These are phyloP conservation scores for Philonicus albiceps DNA, from an alignment of 2,888 invertebrate species.

Conservation along the genomic window DNA sequence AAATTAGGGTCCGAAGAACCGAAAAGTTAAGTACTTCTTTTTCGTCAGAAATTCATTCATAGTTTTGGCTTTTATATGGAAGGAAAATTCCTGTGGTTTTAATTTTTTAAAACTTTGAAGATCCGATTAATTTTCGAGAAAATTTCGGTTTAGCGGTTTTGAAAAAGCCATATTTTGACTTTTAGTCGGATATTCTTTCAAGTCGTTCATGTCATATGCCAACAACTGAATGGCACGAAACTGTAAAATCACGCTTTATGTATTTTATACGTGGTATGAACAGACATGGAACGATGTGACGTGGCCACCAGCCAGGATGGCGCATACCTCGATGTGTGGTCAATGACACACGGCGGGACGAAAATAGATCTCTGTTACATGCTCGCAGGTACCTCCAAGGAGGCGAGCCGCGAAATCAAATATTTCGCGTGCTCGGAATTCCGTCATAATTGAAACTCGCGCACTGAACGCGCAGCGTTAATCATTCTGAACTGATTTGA, in stretches of 20 bases:
- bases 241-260: not conserved
- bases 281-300: not conserved
- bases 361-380: not conserved
- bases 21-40: no score
- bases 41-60: no score
- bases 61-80: no score
- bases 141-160: no score
- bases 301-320: not conserved
- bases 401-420: not conserved
- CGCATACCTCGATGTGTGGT: constrained; percentile 6
- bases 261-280: not conserved
- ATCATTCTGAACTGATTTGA: constrained; percentile 25
- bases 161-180: no score
- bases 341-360: constrained; percentile 23
- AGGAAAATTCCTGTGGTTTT: no score
- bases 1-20: no score
- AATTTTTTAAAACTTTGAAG: no score
- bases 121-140: no score
- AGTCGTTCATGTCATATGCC: not conserved
- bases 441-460: constrained; percentile 35
- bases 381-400: not conserved
- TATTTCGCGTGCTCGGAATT: constrained; percentile 8
- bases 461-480: constrained; percentile 4
- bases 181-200: no score
- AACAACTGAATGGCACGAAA: not conserved